These are phyloP conservation scores for Pollachius pollachius DNA, from an alignment of 2,113 vertebrate species.

Conservation along the genomic window DNA sequence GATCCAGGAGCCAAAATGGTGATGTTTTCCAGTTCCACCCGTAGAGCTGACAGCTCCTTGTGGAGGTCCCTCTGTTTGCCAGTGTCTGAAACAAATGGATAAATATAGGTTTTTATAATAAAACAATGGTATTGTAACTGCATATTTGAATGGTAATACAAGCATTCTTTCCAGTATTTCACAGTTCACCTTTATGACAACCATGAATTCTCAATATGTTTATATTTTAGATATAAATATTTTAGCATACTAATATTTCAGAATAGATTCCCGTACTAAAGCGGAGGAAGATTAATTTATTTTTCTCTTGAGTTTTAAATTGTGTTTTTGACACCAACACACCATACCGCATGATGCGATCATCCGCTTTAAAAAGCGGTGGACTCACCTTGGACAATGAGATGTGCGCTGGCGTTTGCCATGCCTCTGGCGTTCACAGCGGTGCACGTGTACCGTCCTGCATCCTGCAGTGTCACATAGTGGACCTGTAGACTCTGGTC, in stretches of 20 bases:
- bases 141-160: background rate
- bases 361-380: background rate
- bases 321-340: no score
- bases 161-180: no score
- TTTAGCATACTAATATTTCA: no score
- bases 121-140: background rate
- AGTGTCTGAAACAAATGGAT: slow-evolving; percentile 55
- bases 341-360: no score
- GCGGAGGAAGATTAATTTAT: no score
- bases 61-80: slow-evolving; percentile 66
- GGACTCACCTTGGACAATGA: slow-evolving; percentile 75
- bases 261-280: no score
- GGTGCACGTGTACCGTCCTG: slow-evolving; percentile 80
- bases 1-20: slow-evolving; percentile 61
- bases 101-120: background rate
- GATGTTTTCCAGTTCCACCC: slow-evolving; percentile 75
- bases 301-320: no score
- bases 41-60: slow-evolving; percentile 74
- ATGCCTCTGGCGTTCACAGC: slow-evolving; percentile 76
- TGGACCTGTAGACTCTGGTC: slow-evolving; percentile 81
- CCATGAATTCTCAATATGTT: no score
- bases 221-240: no score
- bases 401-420: slow-evolving; percentile 63
- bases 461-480: slow-evolving; percentile 71
- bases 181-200: no score